These are phyloP conservation scores for Mesoclemmys tuberculata DNA, from an alignment of 2,113 vertebrate species.

Conservation along the genomic window DNA sequence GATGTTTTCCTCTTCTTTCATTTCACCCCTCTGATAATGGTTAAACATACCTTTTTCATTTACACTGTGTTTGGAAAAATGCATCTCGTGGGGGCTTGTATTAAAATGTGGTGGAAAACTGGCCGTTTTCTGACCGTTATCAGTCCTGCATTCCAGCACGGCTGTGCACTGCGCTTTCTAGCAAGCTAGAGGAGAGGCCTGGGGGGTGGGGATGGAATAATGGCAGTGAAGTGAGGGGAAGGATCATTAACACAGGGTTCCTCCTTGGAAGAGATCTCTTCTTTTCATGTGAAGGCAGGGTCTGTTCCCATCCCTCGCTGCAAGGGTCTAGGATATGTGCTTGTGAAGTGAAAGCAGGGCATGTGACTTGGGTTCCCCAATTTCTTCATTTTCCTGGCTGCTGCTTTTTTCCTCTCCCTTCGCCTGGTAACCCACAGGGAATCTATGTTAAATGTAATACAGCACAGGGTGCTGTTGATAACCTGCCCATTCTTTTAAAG, in stretches of 20 bases:
- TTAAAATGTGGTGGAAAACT: not conserved
- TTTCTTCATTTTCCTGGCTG: not conserved
- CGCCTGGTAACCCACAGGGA: not conserved
- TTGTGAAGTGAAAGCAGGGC: not conserved
- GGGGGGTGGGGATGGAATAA: not conserved
- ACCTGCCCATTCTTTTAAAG: not conserved
- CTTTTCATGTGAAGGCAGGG: not conserved
- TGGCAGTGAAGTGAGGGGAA: not conserved
- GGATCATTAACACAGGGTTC: not conserved
- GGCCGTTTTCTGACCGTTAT: rapidly evolving
- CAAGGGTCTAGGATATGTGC: not conserved
- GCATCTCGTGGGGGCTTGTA: not conserved
- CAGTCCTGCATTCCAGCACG: not conserved
- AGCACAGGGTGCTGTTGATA: not conserved
- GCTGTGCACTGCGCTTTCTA: not conserved
- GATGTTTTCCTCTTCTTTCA: constrained; percentile 29
- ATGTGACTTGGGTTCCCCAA: not conserved
- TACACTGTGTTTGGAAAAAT: not conserved
- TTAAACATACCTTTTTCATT: constrained; percentile 25
- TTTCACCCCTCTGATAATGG: not conserved
- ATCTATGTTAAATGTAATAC: not conserved
- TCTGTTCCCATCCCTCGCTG: not conserved
- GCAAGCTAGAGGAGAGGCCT: not conserved
- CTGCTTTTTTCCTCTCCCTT: not conserved
- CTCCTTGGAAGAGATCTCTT: not conserved